Conservation (phyloP, 2,113 vertebrate genomes). For the Lepisosteus oculatus region DNA sequence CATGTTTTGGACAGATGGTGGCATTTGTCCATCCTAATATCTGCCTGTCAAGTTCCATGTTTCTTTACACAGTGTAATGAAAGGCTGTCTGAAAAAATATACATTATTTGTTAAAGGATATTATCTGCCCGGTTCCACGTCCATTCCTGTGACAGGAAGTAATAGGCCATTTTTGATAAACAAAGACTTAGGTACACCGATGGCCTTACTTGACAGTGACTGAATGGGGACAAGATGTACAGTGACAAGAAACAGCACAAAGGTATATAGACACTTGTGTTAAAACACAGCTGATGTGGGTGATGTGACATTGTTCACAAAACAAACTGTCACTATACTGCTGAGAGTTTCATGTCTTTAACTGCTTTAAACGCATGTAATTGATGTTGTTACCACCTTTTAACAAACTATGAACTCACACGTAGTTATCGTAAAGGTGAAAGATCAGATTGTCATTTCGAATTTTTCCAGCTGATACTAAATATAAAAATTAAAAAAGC, state of each 20-base stretch:
- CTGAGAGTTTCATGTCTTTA: conserved; percentile 17
- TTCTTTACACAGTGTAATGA: conserved; percentile 31
- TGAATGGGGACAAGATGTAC: conserved; percentile 66
- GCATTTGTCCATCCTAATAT: conserved; percentile 13
- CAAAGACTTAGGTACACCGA: conserved; percentile 51
- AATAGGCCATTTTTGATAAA: conserved; percentile 61
- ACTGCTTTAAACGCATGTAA: background rate
- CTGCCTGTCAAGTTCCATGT: conserved; percentile 28
- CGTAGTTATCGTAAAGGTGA: background rate
- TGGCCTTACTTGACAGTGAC: conserved; percentile 66
- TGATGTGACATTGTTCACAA: conserved; percentile 45
- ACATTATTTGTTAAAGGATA: conserved; percentile 35
- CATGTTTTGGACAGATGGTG: conserved; percentile 32
- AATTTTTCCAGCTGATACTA: too few relatives aligned
- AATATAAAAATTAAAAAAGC: too few relatives aligned
- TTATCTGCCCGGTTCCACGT: conserved; percentile 29
- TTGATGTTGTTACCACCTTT: background rate
- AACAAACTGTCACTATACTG: conserved; percentile 52
- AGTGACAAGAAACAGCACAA: conserved; percentile 61
- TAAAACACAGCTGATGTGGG: conserved; percentile 29
- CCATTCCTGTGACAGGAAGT: conserved; percentile 55
- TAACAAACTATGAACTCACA: background rate
- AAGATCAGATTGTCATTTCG: too few relatives aligned
- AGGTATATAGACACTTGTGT: conserved; percentile 45
- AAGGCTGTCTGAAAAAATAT: conserved; percentile 24